A percentile compares a stretch with the other conserved stretches of the same genome.
Conservation (phyloP, 2,888 invertebrate species). For the Eudasyphora cyanicolor region DNA sequence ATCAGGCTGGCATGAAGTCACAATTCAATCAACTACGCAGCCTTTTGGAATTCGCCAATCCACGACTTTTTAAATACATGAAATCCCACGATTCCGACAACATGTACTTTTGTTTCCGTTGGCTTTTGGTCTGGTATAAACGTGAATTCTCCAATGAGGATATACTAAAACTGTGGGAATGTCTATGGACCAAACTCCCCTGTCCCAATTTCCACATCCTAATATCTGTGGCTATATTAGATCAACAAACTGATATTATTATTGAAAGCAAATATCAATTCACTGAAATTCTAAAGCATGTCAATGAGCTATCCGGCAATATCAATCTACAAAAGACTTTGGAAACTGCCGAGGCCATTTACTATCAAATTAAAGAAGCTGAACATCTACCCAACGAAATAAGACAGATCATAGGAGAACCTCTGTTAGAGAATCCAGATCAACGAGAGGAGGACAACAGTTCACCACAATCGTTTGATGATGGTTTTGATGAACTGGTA, state of each 20-base stretch:
- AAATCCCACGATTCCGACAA: slow-evolving; percentile 86
- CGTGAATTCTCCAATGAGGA: slow-evolving; percentile 94
- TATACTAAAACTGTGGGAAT: slow-evolving; percentile 96
- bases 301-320: slow-evolving; percentile 95
- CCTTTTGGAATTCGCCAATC: slow-evolving; percentile 90
- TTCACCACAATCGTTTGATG: slow-evolving; percentile 76
- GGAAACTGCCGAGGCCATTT: slow-evolving; percentile 95
- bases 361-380: slow-evolving; percentile 89
- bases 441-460: slow-evolving; percentile 48
- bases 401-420: slow-evolving; percentile 85
- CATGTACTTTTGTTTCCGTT: slow-evolving; percentile 99
- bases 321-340: slow-evolving; percentile 91
- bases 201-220: slow-evolving; percentile 97
- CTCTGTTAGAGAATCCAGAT: slow-evolving; percentile 67
- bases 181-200: slow-evolving; percentile 96
- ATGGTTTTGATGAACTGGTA: slow-evolving; percentile 76
- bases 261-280: slow-evolving; percentile 96
- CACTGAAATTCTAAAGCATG: slow-evolving; percentile 97
- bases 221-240: slow-evolving; percentile 95
- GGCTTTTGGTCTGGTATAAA: slow-evolving; percentile 97
- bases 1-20: slow-evolving; percentile 97
- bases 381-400: slow-evolving; percentile 87
- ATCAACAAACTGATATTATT: slow-evolving; percentile 91
- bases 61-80: slow-evolving; percentile 92
- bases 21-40: slow-evolving; percentile 93